Base-by-base conservation (phyloP, 2,113 vertebrate species). In the Eretmodus cyanostictus region DNA sequence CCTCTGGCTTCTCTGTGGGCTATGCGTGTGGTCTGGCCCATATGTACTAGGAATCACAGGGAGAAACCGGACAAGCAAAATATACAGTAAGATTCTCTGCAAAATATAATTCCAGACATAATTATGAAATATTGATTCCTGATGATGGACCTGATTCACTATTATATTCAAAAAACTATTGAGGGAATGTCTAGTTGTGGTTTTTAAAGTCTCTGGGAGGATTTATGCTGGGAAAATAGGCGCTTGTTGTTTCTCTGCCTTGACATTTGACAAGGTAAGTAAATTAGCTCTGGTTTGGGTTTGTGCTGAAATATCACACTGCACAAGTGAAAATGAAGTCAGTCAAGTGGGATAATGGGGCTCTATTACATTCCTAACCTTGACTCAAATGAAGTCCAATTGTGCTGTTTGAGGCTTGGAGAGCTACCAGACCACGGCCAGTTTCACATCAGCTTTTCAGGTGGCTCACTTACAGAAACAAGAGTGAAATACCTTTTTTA, bases 11-110 rank as follows among this genome's bases (percentile, higher is more conserved):
- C 66, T 87, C 82, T 57, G 68, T 31, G 83, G 31, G 9, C 87
- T 68, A 40, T 49, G 81, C 93, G 95, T 95, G 96, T 96, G 96
- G 96, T 96, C 94, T 76, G 57, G 45, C 9, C 66, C 86, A 54
- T 83, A 79, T 68, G 81, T 87, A 82, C 17, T 40, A n/a, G 10
- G 4, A 78, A 78, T 81, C 45, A 59, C 13, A 80, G 27, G 12
- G 78, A 36, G 24, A 61, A 51, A 49, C 51, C 6, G 7, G 13
- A 61, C 45, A 3, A 14, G 12, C 7, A 47, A 29, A 68, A 83
- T 31, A 24, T 38, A 40, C 34, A 24, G 36, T 9, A 49, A 42
- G 12, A 29, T 4, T 66, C 12, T 87, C 36, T 68, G 5, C 27
- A 27, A 47, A 19, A 2, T n/a, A 45, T 80, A 10, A n/a, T 47